These are phyloP conservation scores for Poeciliopsis presidionis DNA, from an alignment of 2,797 vertebrate genomes.

Conservation along the genomic window DNA sequence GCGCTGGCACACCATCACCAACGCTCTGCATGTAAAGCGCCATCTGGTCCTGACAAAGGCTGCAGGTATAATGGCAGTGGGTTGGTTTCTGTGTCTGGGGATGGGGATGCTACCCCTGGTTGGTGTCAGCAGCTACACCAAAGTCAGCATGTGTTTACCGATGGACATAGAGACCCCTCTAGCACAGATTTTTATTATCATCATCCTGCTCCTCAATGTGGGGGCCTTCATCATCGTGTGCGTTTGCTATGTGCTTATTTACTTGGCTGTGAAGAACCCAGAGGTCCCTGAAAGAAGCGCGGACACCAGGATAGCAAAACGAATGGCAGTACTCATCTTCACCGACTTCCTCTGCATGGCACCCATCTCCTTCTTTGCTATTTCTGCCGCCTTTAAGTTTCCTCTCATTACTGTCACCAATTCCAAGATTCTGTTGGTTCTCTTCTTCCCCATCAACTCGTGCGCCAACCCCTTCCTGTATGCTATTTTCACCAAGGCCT, in stretches of 20 bases:
- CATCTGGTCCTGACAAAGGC: conserved; percentile 83
- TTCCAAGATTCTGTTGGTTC: conserved; percentile 90
- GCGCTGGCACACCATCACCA: conserved; percentile 90
- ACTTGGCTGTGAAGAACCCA: conserved; percentile 85
- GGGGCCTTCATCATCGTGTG: conserved; percentile 85
- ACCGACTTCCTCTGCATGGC: conserved; percentile 92
- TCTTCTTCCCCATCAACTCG: conserved; percentile 92
- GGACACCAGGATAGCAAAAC: conserved; percentile 89
- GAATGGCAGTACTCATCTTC: conserved; percentile 91
- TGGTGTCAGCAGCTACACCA: conserved; percentile 89
- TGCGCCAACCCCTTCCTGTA: conserved; percentile 92
- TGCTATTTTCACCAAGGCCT: conserved; percentile 89
- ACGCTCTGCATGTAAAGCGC: conserved; percentile 85
- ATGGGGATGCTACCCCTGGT: conserved; percentile 85
- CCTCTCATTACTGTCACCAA: conserved; percentile 92
- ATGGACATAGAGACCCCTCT: conserved; percentile 87
- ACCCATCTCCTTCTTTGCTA: conserved; percentile 92
- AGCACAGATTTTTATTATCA: conserved; percentile 86
- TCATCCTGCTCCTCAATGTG: conserved; percentile 86
- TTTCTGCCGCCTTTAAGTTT: conserved; percentile 90
- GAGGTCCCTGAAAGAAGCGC: conserved; percentile 82
- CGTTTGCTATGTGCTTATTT: conserved; percentile 87
- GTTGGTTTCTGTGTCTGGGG: conserved; percentile 85
- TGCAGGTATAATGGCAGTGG: conserved; percentile 81
- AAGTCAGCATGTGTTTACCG: conserved; percentile 90